Base-by-base conservation (phyloP, 1,140 invertebrate genomes). In the Trachymyrmex cornetzi region DNA sequence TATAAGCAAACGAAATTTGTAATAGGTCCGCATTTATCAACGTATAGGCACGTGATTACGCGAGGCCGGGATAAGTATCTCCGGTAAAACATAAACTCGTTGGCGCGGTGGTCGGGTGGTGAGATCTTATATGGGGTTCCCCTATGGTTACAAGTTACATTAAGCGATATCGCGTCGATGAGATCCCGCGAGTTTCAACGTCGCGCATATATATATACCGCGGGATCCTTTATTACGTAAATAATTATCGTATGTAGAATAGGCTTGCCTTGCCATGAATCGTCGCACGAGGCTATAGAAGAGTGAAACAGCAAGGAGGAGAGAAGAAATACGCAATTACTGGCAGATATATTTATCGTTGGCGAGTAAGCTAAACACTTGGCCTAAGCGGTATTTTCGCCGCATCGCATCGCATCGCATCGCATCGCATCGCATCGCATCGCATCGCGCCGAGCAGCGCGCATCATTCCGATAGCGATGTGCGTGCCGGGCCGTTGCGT, bases 1-100 rank as follows among this genome's bases (percentile, higher is more conserved):
- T 48, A 61, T 61, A 71, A 84, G 53, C 55, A 74, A 84, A 74
- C 80, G 24, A 74, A 74, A 74, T 84, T 61, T 34, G 14, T 74
- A 61, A 74, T 50, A 34, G 19, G 55, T 80, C n/a, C 63, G 48
- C 48, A 69, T 74, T 74, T 61, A 84, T 84, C 80, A 74, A 34
- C 34, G n/a, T 11, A 22, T 11, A 22, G 27, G 19, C 50, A 22
- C 57, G n/a, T 61, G 80, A 74, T 74, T 84, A 84, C 38, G 14
- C 38, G 79, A 48, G 12, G 38, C 67, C 16, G 16, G 53, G 53
- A 72, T 71, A 72, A 48, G 22, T 6, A 38, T 38, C 34, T 38
- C 5, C 7, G 34, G 7, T 38, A 38, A 38, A 38, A 38, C 53
- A 84, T 74, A 82, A 82, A 72, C 67, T 72, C 53, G 24, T 48